Evolutionary conservation across 2,888 invertebrate species (phyloP).

Genomic region (Tolmerus cingulatus): DNA sequence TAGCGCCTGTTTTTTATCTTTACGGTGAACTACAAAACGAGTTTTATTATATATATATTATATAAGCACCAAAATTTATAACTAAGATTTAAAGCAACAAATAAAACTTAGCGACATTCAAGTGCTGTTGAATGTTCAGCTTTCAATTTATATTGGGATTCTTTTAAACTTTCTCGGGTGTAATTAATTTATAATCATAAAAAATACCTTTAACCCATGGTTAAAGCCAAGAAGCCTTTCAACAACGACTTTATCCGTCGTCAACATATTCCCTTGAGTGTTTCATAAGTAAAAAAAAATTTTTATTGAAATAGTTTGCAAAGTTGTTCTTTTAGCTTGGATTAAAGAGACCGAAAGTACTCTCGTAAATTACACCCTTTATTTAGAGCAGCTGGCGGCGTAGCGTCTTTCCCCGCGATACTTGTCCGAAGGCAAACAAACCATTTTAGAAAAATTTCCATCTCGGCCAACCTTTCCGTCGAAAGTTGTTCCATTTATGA

Average conservation of each 20-base stretch:
- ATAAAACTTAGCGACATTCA: background rate
- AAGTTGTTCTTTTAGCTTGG: background rate
- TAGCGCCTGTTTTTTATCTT: background rate
- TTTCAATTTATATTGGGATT: background rate
- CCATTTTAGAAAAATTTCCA: background rate
- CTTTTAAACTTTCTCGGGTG: background rate
- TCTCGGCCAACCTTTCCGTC: background rate
- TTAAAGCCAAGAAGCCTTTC: background rate
- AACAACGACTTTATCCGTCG: background rate
- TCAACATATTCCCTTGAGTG: background rate
- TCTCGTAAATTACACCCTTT: background rate
- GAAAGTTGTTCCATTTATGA: background rate
- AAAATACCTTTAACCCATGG: background rate
- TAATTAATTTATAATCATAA: background rate
- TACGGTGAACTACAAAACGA: no score
- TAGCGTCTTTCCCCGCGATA: background rate
- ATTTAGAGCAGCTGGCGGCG: background rate
- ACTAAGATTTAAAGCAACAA: no score
- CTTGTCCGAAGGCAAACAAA: background rate
- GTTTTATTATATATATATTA: no score
- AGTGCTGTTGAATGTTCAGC: background rate
- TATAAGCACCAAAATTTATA: no score
- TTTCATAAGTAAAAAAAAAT: background rate
- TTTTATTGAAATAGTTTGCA: background rate
- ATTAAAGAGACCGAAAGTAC: background rate